Base-by-base conservation (phyloP, 2,113 vertebrate genomes). In the Blennius ocellaris region DNA sequence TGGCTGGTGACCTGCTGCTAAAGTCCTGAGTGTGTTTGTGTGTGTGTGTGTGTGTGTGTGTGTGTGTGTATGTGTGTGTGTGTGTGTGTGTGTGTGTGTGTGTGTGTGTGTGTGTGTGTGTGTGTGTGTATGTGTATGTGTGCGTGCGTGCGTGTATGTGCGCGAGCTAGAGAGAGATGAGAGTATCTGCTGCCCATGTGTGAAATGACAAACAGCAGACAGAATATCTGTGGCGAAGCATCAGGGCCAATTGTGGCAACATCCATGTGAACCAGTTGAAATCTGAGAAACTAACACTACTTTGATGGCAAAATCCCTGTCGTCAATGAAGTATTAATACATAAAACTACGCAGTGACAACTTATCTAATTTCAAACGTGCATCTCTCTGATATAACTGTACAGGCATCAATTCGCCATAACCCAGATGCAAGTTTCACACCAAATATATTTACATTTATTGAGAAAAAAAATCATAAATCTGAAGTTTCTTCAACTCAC, bases 401-500 rank as follows among this genome's bases (percentile, higher is more conserved):
- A 16, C 44, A 52, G 37, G 8, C 3, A 60, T 12, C 11, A 3
- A 9, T 55, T 58, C 6, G 55, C 2, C 11, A 58, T 2, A 58
- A 73, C 53, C 17, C 41, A 87, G 64, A 78, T 53, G 59, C 8
- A 12, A 55, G 47, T 61, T 21, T 56, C 43, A 63, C 47, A 79
- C 52, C 51, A 10, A 30, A 30, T 1, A 7, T 15, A 58, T 69
- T 68, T 65, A 52, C 52, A 59, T 55, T 16, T 30, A 10, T n/a
- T 37, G 17, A 7, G 37, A 14, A 12, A 3, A 17, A 53, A 17
- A 61, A 74, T 61, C 49, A 71, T 80, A 59, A 77, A 73, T 71
- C 15, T 10, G 55, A 50, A 11, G 38, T 70, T 11, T 74, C 16
- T 15, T 44, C 14, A 52, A 73, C 90, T 90, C 77, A 94, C 94